phyloP scores from a whole-genome alignment of 1,140 invertebrate species.

The Holcopasites calliopsidis region DNA sequence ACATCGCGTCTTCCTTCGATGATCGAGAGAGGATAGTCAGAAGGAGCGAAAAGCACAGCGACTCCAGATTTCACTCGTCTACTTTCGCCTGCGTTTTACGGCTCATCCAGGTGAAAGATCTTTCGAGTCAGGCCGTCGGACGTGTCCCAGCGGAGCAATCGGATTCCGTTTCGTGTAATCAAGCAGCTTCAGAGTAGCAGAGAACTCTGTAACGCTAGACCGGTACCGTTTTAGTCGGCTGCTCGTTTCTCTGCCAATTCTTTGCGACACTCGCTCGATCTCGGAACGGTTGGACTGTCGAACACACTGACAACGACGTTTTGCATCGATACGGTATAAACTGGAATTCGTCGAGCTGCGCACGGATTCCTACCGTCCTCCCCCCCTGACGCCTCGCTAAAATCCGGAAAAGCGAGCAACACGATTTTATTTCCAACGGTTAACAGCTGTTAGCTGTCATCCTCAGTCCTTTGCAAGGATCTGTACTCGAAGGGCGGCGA shows the following conservation, averaged over 20 bases:
- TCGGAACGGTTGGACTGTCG: no score
- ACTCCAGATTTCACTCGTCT: no score
- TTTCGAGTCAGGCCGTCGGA: background rate
- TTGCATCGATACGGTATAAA: background rate
- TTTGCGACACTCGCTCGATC: no score
- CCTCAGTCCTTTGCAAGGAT: background rate
- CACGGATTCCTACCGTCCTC: no score
- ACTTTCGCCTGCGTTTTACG: background rate
- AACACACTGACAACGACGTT: background rate
- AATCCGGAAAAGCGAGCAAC: rapidly evolving
- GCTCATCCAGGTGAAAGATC: background rate
- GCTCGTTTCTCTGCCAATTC: background rate
- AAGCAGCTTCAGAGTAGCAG: background rate
- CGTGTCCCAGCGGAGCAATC: background rate
- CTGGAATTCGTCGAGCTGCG: background rate
- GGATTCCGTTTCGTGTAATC: background rate
- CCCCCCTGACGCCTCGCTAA: no score
- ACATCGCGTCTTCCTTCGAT: background rate
- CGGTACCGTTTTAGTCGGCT: background rate
- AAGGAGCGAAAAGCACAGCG: no score
- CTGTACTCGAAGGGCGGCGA: background rate
- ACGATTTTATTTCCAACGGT: background rate
- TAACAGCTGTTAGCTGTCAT: background rate
- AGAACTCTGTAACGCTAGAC: background rate
- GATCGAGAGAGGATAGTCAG: no score